phyloP scores from a whole-genome alignment of 2,888 invertebrate species.

The Molanna angustata region DNA sequence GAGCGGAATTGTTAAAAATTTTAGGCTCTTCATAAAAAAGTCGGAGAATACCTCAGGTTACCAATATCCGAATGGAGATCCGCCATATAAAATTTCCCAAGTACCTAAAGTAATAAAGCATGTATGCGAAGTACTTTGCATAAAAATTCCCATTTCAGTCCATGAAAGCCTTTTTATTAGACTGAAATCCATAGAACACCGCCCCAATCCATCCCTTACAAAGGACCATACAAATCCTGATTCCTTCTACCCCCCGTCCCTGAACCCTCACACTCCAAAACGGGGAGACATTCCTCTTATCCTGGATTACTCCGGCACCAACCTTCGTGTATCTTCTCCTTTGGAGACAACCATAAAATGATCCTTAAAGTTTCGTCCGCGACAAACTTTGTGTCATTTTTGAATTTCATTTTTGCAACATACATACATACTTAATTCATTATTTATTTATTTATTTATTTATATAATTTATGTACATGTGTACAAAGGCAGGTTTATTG shows the following conservation, averaged over 20 bases:
- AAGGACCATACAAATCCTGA: conserved; percentile 23
- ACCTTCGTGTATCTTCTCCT: conserved; percentile 4
- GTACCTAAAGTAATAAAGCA: conserved; percentile 11
- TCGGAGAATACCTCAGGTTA: conserved; percentile 14
- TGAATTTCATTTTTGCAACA: background rate
- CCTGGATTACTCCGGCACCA: conserved; percentile 16
- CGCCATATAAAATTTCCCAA: background rate
- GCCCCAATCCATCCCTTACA: conserved; percentile 5
- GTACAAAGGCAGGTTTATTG: too few species aligned
- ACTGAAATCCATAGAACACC: conserved; percentile 20
- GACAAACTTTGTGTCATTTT: background rate
- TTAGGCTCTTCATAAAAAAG: too few species aligned
- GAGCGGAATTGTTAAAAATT: too few species aligned
- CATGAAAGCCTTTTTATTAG: conserved; percentile 26
- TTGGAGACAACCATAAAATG: conserved; percentile 8
- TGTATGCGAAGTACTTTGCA: conserved; percentile 13
- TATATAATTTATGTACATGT: too few species aligned
- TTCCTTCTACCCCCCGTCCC: conserved; percentile 13
- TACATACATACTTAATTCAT: background rate
- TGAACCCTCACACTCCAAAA: conserved; percentile 11
- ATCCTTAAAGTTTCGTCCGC: background rate
- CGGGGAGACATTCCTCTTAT: conserved; percentile 17
- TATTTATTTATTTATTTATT: too few species aligned
- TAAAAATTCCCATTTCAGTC: conserved; percentile 25
- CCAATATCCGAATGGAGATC: background rate